Evolutionary conservation across 2,113 vertebrate genomes (phyloP).

Genomic region (Trinectes maculatus): DNA sequence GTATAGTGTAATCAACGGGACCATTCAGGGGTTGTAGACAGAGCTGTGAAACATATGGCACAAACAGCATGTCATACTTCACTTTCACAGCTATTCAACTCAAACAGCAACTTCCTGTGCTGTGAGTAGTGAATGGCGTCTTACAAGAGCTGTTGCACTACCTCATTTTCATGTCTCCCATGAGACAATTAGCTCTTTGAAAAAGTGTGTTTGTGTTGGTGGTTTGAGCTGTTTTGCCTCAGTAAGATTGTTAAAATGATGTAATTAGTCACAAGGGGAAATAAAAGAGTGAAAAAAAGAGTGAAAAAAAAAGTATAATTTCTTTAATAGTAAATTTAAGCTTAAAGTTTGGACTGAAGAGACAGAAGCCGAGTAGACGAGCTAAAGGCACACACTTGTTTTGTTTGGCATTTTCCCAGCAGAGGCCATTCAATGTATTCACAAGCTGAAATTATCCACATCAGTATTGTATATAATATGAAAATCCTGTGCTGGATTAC

Average conservation of each 20-base stretch:
- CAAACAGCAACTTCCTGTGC: constrained; percentile 48
- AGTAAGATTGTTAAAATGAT: constrained; percentile 11
- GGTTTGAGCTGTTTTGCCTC: constrained; percentile 14
- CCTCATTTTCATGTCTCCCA: constrained; percentile 45
- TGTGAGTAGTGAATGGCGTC: constrained; percentile 32
- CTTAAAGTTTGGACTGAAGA: constrained; percentile 20
- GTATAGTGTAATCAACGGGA: constrained; percentile 72
- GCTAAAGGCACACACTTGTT: not conserved
- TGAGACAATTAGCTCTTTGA: constrained; percentile 20
- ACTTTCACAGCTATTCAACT: constrained; percentile 24
- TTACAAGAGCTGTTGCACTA: constrained; percentile 44
- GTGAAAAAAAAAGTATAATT: not conserved
- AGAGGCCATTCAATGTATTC: not conserved
- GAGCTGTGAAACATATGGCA: constrained; percentile 74
- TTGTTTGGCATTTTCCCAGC: not conserved
- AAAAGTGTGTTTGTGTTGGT: too few relatives aligned
- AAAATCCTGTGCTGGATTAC: not conserved
- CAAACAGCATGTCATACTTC: constrained; percentile 61
- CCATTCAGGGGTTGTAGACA: constrained; percentile 60
- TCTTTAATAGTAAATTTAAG: not conserved
- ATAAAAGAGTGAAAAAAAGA: constrained; percentile 14
- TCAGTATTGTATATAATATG: not conserved
- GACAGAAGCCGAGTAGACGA: not conserved
- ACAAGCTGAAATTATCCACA: not conserved
- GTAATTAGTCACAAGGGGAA: constrained; percentile 27